These are phyloP conservation scores for Myzus persicae DNA, from an alignment of 1,140 invertebrate genomes.

Conservation along the genomic window DNA sequence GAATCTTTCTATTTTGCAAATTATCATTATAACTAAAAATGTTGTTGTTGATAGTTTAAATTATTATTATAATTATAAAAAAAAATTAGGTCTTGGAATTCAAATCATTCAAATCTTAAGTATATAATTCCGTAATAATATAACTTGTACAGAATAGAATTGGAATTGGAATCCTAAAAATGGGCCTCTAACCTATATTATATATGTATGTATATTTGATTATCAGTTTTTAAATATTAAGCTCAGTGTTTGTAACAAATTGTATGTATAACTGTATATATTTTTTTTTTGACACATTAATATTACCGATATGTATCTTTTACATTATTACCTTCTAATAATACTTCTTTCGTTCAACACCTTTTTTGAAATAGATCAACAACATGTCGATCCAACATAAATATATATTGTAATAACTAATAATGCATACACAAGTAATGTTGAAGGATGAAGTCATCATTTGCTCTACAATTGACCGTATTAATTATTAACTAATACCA, in stretches of 20 bases:
- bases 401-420: not conserved
- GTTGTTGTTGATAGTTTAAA: not conserved
- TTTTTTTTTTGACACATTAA: not conserved
- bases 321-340: not conserved
- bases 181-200: constrained; percentile 4
- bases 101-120: not conserved
- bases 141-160: not conserved
- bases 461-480: not conserved
- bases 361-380: not conserved
- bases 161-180: not conserved
- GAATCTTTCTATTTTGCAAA: not conserved
- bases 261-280: not conserved
- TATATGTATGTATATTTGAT: not conserved
- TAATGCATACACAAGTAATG: not conserved
- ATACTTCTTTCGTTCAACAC: not conserved
- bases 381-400: no score
- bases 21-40: not conserved
- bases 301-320: not conserved
- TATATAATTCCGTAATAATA: not conserved
- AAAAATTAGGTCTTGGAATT: not conserved
- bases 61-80: not conserved
- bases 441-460: not conserved
- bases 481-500: not conserved
- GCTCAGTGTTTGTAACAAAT: not conserved
- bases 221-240: not conserved